phyloP scores from a whole-genome alignment of 2,888 invertebrate species.

The Steromphala cineraria region DNA sequence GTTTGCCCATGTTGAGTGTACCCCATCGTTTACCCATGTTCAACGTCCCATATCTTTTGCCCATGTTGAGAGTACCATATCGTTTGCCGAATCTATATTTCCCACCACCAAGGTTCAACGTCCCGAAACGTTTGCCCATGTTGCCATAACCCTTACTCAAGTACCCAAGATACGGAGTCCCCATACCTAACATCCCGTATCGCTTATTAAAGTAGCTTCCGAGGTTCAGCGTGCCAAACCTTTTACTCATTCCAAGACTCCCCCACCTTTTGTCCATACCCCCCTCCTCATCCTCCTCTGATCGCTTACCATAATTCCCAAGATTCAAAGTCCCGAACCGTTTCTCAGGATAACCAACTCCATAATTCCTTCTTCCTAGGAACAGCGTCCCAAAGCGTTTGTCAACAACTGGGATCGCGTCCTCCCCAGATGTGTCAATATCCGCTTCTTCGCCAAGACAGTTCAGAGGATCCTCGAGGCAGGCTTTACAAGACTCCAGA shows the following conservation, averaged over 20 bases:
- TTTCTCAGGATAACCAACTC: not conserved
- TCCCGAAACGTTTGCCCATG: conserved; percentile 8
- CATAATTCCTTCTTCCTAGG: not conserved
- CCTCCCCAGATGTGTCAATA: not conserved
- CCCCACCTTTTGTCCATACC: not conserved
- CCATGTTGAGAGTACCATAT: not conserved
- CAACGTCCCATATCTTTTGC: not conserved
- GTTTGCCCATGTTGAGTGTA: not conserved
- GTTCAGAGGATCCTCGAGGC: not conserved
- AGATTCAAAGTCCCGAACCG: not conserved
- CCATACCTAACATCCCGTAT: not conserved
- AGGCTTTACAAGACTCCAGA: conserved; percentile 3
- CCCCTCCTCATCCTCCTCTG: not conserved
- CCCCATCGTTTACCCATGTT: not conserved
- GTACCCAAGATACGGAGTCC: not conserved
- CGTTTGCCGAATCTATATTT: not conserved
- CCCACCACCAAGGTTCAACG: not conserved
- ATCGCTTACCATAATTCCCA: not conserved
- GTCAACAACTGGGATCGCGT: not conserved
- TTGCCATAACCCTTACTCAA: not conserved
- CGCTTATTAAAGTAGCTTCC: conserved; percentile 4
- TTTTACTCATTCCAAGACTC: not conserved
- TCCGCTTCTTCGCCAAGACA: not conserved
- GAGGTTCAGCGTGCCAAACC: conserved; percentile 2
- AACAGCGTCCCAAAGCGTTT: conserved; percentile 14